These are phyloP conservation scores for Lasiurus borealis DNA, from an alignment of 2,113 vertebrate species.

Conservation along the genomic window DNA sequence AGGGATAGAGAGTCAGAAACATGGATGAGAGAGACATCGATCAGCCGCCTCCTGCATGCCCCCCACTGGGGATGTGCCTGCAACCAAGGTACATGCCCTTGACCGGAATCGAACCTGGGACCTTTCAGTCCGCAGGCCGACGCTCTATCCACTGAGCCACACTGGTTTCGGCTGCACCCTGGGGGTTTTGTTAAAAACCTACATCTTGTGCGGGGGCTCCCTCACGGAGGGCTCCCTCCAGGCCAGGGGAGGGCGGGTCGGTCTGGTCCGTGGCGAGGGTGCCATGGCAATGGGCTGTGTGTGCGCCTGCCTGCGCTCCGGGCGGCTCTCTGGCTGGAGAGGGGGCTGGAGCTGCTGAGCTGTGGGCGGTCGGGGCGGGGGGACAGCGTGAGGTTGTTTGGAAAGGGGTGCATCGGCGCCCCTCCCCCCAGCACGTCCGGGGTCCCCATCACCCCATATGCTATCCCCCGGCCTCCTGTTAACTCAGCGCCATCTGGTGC, in stretches of 20 bases:
- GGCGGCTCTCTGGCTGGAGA: accelerated
- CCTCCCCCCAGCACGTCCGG: accelerated
- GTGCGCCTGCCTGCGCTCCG: accelerated
- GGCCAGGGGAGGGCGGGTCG: not conserved
- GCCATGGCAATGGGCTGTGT: accelerated
- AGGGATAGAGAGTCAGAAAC: too few species aligned
- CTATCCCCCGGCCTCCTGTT: too few species aligned
- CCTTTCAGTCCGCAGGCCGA: too few species aligned
- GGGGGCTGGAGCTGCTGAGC: accelerated
- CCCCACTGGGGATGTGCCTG: too few species aligned
- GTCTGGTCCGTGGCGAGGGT: accelerated
- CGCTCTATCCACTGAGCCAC: too few species aligned
- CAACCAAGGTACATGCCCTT: too few species aligned
- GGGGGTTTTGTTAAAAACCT: not conserved
- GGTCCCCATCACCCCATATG: too few species aligned
- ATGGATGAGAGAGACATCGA: too few species aligned
- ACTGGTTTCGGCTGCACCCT: too few species aligned
- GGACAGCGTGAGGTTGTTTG: accelerated
- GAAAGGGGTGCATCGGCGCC: accelerated
- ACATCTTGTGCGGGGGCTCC: not conserved
- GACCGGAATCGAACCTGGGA: too few species aligned
- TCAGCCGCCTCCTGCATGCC: too few species aligned
- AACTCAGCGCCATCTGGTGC: not conserved
- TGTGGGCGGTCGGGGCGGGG: accelerated
- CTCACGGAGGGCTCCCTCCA: not conserved